Base-by-base conservation (phyloP, 2,797 vertebrate genomes). In the Psittacula echo region DNA sequence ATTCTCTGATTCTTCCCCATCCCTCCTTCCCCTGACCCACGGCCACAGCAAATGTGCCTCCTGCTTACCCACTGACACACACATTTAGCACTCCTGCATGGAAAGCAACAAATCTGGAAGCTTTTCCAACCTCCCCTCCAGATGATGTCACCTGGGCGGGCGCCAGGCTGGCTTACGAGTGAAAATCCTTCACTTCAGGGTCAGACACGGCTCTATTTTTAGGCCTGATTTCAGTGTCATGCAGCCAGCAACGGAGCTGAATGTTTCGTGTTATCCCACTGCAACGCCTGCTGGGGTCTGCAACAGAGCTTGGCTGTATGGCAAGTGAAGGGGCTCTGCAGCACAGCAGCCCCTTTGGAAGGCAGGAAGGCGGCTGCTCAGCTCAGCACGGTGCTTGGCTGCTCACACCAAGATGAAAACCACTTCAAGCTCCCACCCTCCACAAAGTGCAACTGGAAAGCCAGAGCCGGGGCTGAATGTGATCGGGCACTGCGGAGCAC, bases 181-280 rank as follows among this genome's bases (percentile, higher is more conserved):
- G 72, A 93, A 95, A 94, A 96, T 76, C 87, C 87, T 93, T 78
- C 95, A 85, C 66, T 95, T 92, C 3, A 8, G 94, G 90, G 84
- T 93, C 94, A 95, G 89, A 74, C 65, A 90, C 45, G 47, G 67
- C 94, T 91, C 93, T 95, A 81, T 96, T 96, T 97, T 97, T 93
- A 96, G 89, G 82, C 30, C 62, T 83, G 86, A 76, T 65, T 87
- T 94, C 79, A 64, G 73, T 19, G 60, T 60, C 64, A 12, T 18
- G 45, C 92, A 93, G 90, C 83, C 93, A 93, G 50, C 34, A 68
- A 89, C 83, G 21, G 3, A 95, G 78, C 84, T 70, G 79, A 95
- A 66, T 61, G 26, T 58, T 58, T 91, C 53, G 42, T 1, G 2
- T 85, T 65, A 87, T 73, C 88, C 76, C 89, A 47, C 2, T 5